These are phyloP conservation scores for Trissolcus japonicus DNA, from an alignment of 2,888 invertebrate genomes.

Conservation along the genomic window DNA sequence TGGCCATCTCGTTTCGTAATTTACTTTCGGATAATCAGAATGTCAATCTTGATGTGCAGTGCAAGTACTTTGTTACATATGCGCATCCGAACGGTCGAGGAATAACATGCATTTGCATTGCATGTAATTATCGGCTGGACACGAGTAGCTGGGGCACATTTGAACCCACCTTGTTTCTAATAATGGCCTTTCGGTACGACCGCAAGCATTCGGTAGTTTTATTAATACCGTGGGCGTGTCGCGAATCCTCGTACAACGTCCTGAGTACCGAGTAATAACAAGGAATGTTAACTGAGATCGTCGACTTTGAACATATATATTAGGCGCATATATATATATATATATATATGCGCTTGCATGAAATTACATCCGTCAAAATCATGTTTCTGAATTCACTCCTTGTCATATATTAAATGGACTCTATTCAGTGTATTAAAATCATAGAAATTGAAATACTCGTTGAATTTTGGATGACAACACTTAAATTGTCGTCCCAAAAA, in stretches of 20 bases:
- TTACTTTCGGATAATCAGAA: constrained; percentile 24
- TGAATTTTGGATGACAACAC: too few relatives aligned
- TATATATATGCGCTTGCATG: constrained; percentile 24
- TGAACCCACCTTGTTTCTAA: constrained; percentile 29
- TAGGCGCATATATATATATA: constrained; percentile 27
- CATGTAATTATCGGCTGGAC: constrained; percentile 43
- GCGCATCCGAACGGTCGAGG: constrained; percentile 40
- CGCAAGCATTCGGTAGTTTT: constrained; percentile 32
- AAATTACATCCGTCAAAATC: constrained; percentile 30
- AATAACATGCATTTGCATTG: constrained; percentile 41
- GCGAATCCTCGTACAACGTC: constrained; percentile 24
- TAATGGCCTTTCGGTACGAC: constrained; percentile 19
- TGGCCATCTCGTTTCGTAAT: constrained; percentile 30
- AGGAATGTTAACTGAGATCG: constrained; percentile 39
- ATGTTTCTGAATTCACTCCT: constrained; percentile 10
- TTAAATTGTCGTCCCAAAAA: too few relatives aligned
- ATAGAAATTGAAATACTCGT: too few relatives aligned
- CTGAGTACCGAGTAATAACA: constrained; percentile 32
- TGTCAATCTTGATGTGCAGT: constrained; percentile 36
- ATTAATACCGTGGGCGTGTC: constrained; percentile 38
- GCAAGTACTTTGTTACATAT: constrained; percentile 41
- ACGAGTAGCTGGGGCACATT: constrained; percentile 37
- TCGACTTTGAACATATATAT: constrained; percentile 24
- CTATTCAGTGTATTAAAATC: too few relatives aligned
- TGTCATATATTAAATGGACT: too few relatives aligned